Evolutionary conservation across 1,140 invertebrate species (phyloP).

Genomic region (Scylla paramamosain): DNA sequence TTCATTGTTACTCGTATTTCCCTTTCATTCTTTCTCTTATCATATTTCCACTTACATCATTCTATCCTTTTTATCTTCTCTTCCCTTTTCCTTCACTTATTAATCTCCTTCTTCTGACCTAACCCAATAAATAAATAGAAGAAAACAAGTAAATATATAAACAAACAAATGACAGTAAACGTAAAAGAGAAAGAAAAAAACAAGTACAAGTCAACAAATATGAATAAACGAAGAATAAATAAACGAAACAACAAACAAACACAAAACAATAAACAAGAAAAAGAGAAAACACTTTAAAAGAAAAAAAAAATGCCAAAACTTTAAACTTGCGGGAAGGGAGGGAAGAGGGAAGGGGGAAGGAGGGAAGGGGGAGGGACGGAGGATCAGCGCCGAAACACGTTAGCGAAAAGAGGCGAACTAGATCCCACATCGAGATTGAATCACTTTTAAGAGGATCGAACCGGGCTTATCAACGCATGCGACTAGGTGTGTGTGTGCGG

Average conservation of each 20-base stretch:
- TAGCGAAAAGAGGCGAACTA: background rate
- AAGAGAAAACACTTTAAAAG: no score
- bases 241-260: background rate
- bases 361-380: background rate
- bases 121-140: no score
- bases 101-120: background rate
- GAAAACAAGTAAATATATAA: background rate
- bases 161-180: background rate
- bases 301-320: no score
- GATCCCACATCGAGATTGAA: no score
- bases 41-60: background rate
- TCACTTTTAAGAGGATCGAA: no score
- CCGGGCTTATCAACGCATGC: no score
- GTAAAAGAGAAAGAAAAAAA: background rate
- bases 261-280: background rate
- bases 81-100: background rate
- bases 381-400: background rate
- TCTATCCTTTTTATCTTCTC: background rate
- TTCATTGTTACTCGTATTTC: background rate
- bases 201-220: background rate
- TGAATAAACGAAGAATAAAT: background rate
- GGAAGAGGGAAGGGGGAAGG: background rate
- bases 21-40: background rate
- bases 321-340: background rate
- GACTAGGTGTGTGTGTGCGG: no score